Conservation (phyloP, 2,797 vertebrate species). For the Enteromius mattozi region DNA sequence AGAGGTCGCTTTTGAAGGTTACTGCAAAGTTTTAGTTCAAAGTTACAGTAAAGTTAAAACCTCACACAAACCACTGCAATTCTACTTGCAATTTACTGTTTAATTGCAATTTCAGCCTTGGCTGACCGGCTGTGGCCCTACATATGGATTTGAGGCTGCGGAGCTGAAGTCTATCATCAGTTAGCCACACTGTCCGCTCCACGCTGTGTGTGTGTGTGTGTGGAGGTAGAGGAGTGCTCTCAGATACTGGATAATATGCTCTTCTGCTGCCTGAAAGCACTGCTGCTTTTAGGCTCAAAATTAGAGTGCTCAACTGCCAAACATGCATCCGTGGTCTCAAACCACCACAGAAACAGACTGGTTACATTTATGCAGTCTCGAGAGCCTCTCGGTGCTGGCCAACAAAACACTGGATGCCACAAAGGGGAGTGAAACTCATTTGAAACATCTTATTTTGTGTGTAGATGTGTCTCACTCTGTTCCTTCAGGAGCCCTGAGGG, state of each 20-base stretch:
- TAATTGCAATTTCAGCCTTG: constrained; percentile 54
- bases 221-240: constrained; percentile 41
- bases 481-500: constrained; percentile 40
- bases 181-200: constrained; percentile 12
- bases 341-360: constrained; percentile 47
- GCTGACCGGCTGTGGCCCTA: constrained; percentile 41
- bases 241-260: constrained; percentile 42
- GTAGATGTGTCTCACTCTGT: constrained; percentile 25
- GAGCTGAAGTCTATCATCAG: constrained; percentile 42
- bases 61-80: constrained; percentile 26
- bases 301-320: constrained; percentile 48
- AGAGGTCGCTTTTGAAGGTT: constrained; percentile 26
- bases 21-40: constrained; percentile 4
- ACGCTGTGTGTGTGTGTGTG: neutral
- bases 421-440: constrained; percentile 46
- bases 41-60: constrained; percentile 27
- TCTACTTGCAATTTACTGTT: constrained; percentile 32
- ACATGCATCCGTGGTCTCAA: constrained; percentile 49
- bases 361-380: constrained; percentile 42
- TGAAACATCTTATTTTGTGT: constrained; percentile 45
- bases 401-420: constrained; percentile 38
- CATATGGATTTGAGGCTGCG: constrained; percentile 42
- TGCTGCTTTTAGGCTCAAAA: constrained; percentile 50
- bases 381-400: constrained; percentile 28
- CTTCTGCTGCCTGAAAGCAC: constrained; percentile 47